Base-by-base conservation (phyloP, 2,797 vertebrate species). In the Acropternis orthonyx region DNA sequence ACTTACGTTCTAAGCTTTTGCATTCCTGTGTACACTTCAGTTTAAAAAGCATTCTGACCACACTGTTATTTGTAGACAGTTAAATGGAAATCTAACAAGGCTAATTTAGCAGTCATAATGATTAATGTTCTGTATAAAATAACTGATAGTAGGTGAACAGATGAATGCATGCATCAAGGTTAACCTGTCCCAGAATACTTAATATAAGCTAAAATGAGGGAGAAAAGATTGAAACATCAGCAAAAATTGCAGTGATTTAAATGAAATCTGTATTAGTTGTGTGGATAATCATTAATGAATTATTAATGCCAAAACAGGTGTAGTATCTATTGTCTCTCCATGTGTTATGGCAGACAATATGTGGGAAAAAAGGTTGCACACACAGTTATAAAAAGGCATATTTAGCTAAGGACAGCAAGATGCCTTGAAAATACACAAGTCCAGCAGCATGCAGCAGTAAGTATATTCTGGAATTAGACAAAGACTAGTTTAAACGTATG, bases 51-150 rank as follows among this genome's bases (percentile, higher is more conserved):
- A 34, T 6, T 79, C 34, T 82, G 55, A 49, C 51, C 37, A 30
- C 11, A 51, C n/a, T 49, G 20, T 34, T 83, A 62, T 85, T 85
- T 93, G 85, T 65, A 73, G 69, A 55, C 6, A 10, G 30, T 76
- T 56, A 59, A 75, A 43, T 26, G 9, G 22, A 30, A 65, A 73
- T 69, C 46, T 85, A 92, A 62, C 76, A 92, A 73, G 37, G 21
- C 30, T 93, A 89, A 88, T 93, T 93, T 92, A 92, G 21, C 14
- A 76, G 39, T 88, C 65, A 90, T 27, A 93, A n/a, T 92, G 79
- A 94, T 85, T 93, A 89, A 92, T 94, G 71, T 10, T 82, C 41
- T 76, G 28, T 82, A 34, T 85, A 76, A 94, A 93, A 54, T 83
- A 91, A 65, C 46, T 75, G 72, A 27, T 2, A 71, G 52, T 58